Evolutionary conservation across 2,888 invertebrate species (phyloP).

Genomic region (Papilio gigon): DNA sequence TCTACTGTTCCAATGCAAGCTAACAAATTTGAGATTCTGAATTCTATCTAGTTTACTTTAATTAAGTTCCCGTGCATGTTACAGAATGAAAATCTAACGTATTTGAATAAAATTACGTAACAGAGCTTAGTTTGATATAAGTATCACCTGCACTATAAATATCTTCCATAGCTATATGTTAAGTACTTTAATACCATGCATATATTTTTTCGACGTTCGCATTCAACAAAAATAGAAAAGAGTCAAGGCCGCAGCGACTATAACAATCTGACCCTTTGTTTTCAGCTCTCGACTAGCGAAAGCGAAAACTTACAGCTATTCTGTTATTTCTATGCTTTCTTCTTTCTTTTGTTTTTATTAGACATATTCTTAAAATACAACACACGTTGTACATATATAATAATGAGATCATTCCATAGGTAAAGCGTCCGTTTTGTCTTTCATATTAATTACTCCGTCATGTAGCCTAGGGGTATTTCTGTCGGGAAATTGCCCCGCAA

Average conservation of each 20-base stretch:
- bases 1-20: too few species aligned
- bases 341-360: background rate
- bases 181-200: slow-evolving; percentile 23
- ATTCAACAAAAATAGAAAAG: slow-evolving; percentile 30
- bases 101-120: background rate
- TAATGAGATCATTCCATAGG: background rate
- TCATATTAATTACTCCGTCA: slow-evolving; percentile 15
- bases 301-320: background rate
- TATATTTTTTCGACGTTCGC: slow-evolving; percentile 15
- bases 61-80: background rate
- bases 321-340: slow-evolving; percentile 4
- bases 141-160: background rate
- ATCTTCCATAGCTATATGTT: slow-evolving; percentile 3
- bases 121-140: background rate
- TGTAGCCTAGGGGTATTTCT: background rate
- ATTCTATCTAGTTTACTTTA: background rate
- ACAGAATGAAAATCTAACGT: background rate
- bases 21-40: too few species aligned
- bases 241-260: slow-evolving; percentile 37
- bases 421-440: background rate
- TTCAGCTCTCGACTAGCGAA: slow-evolving; percentile 20
- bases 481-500: slow-evolving; percentile 32
- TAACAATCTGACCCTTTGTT: slow-evolving; percentile 38
- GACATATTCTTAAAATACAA: background rate
- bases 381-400: too few species aligned